phyloP scores from a whole-genome alignment of 1,140 invertebrate genomes.

The Dryas iulia region DNA sequence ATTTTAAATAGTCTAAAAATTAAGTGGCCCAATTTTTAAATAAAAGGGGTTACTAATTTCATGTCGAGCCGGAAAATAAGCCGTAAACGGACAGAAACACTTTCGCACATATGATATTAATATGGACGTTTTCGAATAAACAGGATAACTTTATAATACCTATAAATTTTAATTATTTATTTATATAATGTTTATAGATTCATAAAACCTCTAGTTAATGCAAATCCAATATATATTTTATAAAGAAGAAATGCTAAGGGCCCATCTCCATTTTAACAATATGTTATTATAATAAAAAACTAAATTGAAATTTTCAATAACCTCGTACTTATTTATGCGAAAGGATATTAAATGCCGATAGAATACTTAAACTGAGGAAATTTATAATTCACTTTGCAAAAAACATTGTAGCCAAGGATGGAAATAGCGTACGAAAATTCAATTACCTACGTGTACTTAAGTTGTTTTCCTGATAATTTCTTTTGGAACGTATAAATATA shows the following conservation, averaged over 20 bases:
- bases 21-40: no score
- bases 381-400: background rate
- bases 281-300: slow-evolving; percentile 3
- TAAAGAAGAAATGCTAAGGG: background rate
- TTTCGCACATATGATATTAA: no score
- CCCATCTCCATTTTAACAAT: background rate
- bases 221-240: background rate
- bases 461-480: background rate
- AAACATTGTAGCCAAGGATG: background rate
- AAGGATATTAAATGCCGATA: background rate
- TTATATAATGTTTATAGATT: background rate
- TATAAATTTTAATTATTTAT: background rate
- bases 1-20: no score
- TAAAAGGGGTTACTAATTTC: no score
- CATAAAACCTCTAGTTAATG: background rate
- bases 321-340: background rate
- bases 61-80: no score
- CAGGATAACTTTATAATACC: background rate
- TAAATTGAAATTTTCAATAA: slow-evolving; percentile 1
- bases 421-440: background rate
- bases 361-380: background rate
- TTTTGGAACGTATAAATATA: background rate
- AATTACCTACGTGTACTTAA: background rate
- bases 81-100: no score
- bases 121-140: no score